Evolutionary conservation across 2,797 vertebrate species (phyloP).

Genomic region (Pseudomugil gertrudae): DNA sequence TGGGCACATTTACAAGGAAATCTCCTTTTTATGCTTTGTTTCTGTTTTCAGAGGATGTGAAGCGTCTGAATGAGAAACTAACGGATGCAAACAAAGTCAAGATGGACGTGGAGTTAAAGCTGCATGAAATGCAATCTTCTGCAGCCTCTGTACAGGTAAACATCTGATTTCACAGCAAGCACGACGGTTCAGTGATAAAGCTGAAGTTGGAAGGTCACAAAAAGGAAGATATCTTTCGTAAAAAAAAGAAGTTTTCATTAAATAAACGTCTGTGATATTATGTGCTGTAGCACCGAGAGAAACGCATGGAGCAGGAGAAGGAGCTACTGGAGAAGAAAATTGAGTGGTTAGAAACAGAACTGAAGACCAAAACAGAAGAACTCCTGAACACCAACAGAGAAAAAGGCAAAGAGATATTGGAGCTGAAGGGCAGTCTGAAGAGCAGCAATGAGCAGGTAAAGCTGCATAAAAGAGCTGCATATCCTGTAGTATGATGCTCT

Average conservation of each 20-base stretch:
- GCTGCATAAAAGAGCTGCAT: too few species aligned
- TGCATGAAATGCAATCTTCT: conserved; percentile 92
- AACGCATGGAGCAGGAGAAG: conserved; percentile 93
- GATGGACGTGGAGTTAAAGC: conserved; percentile 90
- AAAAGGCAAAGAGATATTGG: conserved; percentile 91
- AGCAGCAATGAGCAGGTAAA: conserved; percentile 91
- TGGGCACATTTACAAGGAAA: not conserved
- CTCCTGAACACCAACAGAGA: conserved; percentile 86
- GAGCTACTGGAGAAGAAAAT: conserved; percentile 90
- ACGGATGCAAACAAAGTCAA: conserved; percentile 88
- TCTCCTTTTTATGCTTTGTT: not conserved
- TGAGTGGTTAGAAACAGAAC: conserved; percentile 87
- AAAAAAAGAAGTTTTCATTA: not conserved
- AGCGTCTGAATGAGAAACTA: conserved; percentile 90
- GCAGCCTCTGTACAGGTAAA: conserved; percentile 90
- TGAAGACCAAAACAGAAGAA: conserved; percentile 94
- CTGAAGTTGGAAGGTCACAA: not conserved
- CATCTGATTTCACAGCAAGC: not conserved
- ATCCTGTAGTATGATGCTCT: not conserved
- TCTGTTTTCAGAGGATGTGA: conserved; percentile 86
- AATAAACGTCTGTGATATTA: not conserved
- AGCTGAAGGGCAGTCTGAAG: conserved; percentile 87
- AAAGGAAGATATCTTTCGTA: not conserved
- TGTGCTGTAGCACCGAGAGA: conserved; percentile 87
- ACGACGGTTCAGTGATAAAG: not conserved